Conservation (phyloP, 2,797 vertebrate species). For the Enoplosus armatus region DNA sequence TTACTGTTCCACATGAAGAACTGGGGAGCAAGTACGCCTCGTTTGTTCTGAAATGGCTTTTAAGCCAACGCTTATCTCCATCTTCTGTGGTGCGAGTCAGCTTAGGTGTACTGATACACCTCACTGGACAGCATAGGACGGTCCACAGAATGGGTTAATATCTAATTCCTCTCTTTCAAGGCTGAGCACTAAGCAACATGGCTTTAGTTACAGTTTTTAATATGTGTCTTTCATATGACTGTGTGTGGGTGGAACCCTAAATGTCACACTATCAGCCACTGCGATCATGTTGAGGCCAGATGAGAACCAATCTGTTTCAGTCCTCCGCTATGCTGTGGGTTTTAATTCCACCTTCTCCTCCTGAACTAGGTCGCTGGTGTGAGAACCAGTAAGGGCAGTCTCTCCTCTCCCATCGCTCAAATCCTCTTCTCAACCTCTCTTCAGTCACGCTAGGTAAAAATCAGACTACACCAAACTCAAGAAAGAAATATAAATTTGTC, state of each 20-base stretch:
- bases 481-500: neutral
- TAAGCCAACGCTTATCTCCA: constrained; percentile 57
- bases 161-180: constrained; percentile 46
- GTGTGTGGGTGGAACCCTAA: constrained; percentile 39
- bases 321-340: constrained; percentile 4
- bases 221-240: constrained; percentile 34
- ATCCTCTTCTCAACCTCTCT: constrained; percentile 7
- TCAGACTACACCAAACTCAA: neutral
- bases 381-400: constrained; percentile 25
- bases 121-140: constrained; percentile 47
- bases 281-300: constrained; percentile 36
- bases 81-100: constrained; percentile 48
- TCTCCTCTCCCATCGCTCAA: constrained; percentile 8
- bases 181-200: constrained; percentile 30
- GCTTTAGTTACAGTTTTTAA: constrained; percentile 39
- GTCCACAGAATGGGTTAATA: constrained; percentile 50
- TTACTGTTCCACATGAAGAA: constrained; percentile 7
- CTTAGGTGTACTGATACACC: constrained; percentile 51
- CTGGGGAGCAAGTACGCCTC: constrained; percentile 16
- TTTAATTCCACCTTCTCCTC: constrained; percentile 46
- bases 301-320: constrained; percentile 38
- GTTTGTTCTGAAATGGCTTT: constrained; percentile 59
- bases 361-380: constrained; percentile 52
- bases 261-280: constrained; percentile 47
- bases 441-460: constrained; percentile 9